Conservation (phyloP, 92 coral and sea anemone species). For the Zoanthus sociatus region DNA sequence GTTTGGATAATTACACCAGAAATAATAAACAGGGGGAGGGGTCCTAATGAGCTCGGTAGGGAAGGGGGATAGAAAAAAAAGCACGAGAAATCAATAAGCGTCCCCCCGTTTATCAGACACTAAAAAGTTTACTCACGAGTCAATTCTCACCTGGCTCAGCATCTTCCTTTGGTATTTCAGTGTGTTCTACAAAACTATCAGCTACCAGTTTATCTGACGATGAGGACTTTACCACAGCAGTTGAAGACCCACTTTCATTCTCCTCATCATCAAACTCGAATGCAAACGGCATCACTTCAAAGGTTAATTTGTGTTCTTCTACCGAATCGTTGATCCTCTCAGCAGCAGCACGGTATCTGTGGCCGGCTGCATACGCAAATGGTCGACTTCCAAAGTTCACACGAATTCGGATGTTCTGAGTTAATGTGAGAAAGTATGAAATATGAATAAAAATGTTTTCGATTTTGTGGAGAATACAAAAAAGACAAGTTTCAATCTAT, state of each 20-base stretch:
- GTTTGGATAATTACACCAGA: too few species aligned
- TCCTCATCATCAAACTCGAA: conserved; percentile 67
- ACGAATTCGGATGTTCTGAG: conserved; percentile 84
- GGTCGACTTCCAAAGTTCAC: conserved; percentile 89
- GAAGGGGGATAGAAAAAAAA: too few species aligned
- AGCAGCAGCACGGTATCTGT: conserved; percentile 84
- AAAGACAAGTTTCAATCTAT: neutral
- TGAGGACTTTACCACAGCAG: neutral
- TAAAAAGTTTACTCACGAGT: too few species aligned
- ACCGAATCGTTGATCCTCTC: conserved; percentile 78
- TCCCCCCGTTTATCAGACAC: too few species aligned
- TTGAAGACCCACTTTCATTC: conserved; percentile 12
- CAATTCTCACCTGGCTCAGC: conserved; percentile 9
- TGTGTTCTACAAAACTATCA: neutral
- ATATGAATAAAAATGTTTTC: neutral
- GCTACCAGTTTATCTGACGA: neutral
- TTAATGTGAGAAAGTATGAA: conserved; percentile 7
- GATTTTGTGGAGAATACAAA: neutral
- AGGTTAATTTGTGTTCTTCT: conserved; percentile 78
- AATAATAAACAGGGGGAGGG: too few species aligned
- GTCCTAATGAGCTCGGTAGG: too few species aligned
- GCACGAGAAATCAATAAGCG: too few species aligned
- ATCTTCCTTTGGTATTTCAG: neutral
- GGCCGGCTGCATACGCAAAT: conserved; percentile 87
- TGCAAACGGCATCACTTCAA: conserved; percentile 83